A percentile compares a stretch with the other conserved stretches of the same genome.
Evolutionary conservation across 2,113 vertebrate species (phyloP).

Genomic region (Orthochromis indermauri): DNA sequence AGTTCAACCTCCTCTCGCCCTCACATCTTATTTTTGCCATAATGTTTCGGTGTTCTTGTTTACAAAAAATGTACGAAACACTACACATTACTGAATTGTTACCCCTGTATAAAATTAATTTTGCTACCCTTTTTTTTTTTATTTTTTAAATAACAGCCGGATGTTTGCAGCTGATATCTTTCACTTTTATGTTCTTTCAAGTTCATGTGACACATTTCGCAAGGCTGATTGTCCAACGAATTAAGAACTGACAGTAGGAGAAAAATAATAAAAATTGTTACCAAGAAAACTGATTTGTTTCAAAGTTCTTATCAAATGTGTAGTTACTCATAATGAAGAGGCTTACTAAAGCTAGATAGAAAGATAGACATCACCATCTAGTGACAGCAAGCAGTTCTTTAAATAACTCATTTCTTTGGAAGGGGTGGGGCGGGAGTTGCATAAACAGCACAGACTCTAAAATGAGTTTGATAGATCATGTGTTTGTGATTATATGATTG

Average conservation of each 20-base stretch:
- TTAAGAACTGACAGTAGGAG: slow-evolving; percentile 67
- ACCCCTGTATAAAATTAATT: slow-evolving; percentile 41
- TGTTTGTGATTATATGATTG: background rate
- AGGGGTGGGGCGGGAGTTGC: fast-evolving
- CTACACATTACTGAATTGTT: slow-evolving; percentile 56
- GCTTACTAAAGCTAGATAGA: background rate
- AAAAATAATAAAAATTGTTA: slow-evolving; percentile 63
- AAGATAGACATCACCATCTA: background rate
- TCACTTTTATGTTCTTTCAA: slow-evolving; percentile 58
- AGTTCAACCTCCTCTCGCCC: background rate
- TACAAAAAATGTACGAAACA: slow-evolving; percentile 70
- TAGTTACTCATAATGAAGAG: background rate
- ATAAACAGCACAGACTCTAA: fast-evolving
- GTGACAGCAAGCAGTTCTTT: background rate
- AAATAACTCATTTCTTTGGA: background rate
- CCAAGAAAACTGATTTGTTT: background rate
- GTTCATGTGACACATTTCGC: slow-evolving; percentile 54
- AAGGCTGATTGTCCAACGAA: slow-evolving; percentile 65
- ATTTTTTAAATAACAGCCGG: slow-evolving; percentile 36
- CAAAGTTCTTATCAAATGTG: background rate
- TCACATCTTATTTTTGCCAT: slow-evolving; percentile 27
- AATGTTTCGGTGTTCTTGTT: slow-evolving; percentile 55
- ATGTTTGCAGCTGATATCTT: slow-evolving; percentile 60
- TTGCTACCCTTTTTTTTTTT: slow-evolving; percentile 11
- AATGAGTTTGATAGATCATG: background rate